Base-by-base conservation (phyloP, 92 coral and sea anemone species). In the Porites cylindrica region DNA sequence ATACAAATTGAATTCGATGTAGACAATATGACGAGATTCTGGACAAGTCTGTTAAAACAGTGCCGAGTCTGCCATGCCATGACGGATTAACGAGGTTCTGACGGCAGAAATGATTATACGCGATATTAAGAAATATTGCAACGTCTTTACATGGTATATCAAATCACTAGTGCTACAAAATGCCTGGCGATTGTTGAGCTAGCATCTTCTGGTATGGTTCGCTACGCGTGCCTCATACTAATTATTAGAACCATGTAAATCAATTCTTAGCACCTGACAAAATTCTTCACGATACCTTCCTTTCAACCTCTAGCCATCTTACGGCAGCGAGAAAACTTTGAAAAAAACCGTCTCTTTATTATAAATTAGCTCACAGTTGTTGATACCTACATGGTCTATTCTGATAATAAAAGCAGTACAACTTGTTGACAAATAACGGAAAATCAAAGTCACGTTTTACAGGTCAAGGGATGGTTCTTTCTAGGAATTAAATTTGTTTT, bases 161-260 rank as follows among this genome's bases (percentile, higher is more conserved):
- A 54, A 16, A 72, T 70, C 20, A 59, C 7, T 13, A 10, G 50
- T 70, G 75, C 64, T 80, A 80, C n/a, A 79, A 79, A 65, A 58
- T 23, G 32, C 6, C 47, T n/a, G 18, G 58, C 9, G 32, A 51
- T 51, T 51, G 43, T 17, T 1, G 10, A 59, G 4, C 82, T 78
- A 47, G 84, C 51, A 51, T 2, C 29, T 80, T 68, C 66, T 65
- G 21, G 38, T 24, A 51, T 54, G 54, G 17, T 6, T 12, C 32
- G 3, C 18, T 8, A 10, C 19, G 23, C 62, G 51, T 54, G 60
- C 0, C 17, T 10, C 12, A 66, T 8, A 54, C 10, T 54, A 54
- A 54, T 13, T 54, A 13, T 6, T 38, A 38, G 47, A 38, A 38
- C 60, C 14, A 13, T 54, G 60, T 54, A 9, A 54, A 54, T 54